Evolutionary conservation across 2,888 invertebrate species (phyloP).

Genomic region (Polymixis lichenea): DNA sequence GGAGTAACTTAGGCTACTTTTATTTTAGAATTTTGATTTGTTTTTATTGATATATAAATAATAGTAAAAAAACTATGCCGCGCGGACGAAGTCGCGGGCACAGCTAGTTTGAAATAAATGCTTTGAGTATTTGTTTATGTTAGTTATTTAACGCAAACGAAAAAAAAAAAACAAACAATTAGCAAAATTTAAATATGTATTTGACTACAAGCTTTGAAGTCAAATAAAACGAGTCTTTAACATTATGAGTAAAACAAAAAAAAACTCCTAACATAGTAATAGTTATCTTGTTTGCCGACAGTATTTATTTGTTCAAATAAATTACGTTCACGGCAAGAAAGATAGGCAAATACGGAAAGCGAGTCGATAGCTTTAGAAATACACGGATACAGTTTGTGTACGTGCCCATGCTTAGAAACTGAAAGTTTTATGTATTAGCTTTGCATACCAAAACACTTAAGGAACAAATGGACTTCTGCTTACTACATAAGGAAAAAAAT

Average conservation of each 20-base stretch:
- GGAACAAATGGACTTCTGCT: not conserved
- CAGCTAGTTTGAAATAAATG: no score
- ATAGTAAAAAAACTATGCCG: no score
- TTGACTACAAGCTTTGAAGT: no score
- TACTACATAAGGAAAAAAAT: not conserved
- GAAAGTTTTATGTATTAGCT: not conserved
- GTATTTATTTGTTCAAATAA: conserved; percentile 64
- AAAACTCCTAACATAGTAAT: conserved; percentile 19
- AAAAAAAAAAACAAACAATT: no score
- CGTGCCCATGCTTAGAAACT: not conserved
- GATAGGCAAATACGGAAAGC: conserved; percentile 47
- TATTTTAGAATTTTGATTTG: no score
- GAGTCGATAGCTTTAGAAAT: conserved; percentile 26
- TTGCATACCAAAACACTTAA: not conserved
- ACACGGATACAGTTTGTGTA: conserved; percentile 3
- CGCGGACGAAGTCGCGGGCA: no score
- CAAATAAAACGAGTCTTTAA: no score
- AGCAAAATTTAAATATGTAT: no score
- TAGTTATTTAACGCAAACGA: no score
- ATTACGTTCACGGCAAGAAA: conserved; percentile 56
- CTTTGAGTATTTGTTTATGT: no score
- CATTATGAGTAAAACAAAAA: conserved; percentile 9
- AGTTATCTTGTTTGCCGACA: conserved; percentile 34
- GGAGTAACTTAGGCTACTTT: no score
- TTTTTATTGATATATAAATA: no score